Percentiles rank a stretch among this genome's conserved stretches.
Evolutionary conservation across 2,113 vertebrate genomes (phyloP).

Genomic region (Megaceryle torquata): DNA sequence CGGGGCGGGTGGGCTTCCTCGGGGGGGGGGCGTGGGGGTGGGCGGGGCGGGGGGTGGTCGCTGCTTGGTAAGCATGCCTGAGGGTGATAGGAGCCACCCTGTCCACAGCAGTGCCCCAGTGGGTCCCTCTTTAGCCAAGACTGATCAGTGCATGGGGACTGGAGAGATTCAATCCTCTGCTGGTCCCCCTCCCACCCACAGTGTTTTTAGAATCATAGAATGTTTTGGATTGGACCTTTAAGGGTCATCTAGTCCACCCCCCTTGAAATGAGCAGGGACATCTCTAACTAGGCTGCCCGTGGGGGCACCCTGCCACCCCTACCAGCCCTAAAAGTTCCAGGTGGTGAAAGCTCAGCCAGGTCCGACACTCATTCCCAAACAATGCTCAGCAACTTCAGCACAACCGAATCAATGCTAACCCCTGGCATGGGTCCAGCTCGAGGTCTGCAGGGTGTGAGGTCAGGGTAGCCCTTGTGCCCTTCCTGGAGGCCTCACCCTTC

Average conservation of each 20-base stretch:
- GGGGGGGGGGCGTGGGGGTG: too few species aligned
- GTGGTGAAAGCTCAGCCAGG: background rate
- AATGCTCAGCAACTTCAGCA: background rate
- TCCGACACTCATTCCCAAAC: background rate
- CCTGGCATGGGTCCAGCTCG: fast-evolving
- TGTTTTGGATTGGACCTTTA: background rate
- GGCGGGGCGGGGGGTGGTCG: too few species aligned
- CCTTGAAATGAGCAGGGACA: background rate
- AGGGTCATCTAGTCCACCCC: background rate
- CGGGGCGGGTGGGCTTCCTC: too few species aligned
- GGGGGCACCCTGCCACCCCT: background rate
- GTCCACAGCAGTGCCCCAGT: background rate
- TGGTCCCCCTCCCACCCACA: background rate
- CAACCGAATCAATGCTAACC: background rate
- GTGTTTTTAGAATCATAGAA: background rate
- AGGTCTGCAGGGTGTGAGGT: background rate
- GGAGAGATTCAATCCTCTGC: background rate
- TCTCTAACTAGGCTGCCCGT: fast-evolving
- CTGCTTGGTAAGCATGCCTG: background rate
- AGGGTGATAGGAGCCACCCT: background rate
- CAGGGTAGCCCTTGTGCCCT: background rate
- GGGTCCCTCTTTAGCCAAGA: background rate
- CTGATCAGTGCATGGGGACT: fast-evolving
- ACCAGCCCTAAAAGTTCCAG: background rate
- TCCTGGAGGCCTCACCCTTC: background rate